These are phyloP conservation scores for Drosophila paranaensis DNA, from an alignment of 2,888 invertebrate species.

Conservation along the genomic window DNA sequence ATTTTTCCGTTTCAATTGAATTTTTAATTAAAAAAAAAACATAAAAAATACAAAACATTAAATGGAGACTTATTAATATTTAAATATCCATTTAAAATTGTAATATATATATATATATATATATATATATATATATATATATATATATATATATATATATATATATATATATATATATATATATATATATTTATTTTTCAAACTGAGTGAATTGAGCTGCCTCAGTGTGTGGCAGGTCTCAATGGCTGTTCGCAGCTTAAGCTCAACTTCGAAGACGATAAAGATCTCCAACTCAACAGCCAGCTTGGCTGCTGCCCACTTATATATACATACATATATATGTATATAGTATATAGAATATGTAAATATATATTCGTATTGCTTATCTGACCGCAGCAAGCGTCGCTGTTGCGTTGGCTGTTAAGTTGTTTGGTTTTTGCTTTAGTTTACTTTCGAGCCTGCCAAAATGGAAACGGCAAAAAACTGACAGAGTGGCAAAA, in stretches of 20 bases:
- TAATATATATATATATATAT: no score
- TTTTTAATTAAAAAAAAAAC: not conserved
- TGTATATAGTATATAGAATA: not conserved
- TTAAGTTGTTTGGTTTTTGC: constrained; percentile 70
- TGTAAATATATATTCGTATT: constrained; percentile 38
- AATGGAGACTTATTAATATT: not conserved
- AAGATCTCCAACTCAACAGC: constrained; percentile 9
- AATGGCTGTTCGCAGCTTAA: constrained; percentile 2
- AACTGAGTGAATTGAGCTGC: no score
- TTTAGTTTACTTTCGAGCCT: constrained; percentile 69
- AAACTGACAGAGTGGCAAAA: constrained; percentile 65
- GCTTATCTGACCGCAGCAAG: constrained; percentile 65
- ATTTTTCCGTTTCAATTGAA: not conserved
- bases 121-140: no score
- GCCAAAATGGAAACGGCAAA: constrained; percentile 61
- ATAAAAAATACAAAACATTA: not conserved
- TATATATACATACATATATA: not conserved
- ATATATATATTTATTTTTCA: no score
- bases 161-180: no score
- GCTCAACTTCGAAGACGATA: constrained; percentile 14
- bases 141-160: no score
- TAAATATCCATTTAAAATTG: no score
- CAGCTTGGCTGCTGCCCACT: constrained; percentile 6
- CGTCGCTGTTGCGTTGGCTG: constrained; percentile 61
- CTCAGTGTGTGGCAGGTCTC: not conserved